phyloP scores from a whole-genome alignment of 2,113 vertebrate species.

The Nansenia antarctica region DNA sequence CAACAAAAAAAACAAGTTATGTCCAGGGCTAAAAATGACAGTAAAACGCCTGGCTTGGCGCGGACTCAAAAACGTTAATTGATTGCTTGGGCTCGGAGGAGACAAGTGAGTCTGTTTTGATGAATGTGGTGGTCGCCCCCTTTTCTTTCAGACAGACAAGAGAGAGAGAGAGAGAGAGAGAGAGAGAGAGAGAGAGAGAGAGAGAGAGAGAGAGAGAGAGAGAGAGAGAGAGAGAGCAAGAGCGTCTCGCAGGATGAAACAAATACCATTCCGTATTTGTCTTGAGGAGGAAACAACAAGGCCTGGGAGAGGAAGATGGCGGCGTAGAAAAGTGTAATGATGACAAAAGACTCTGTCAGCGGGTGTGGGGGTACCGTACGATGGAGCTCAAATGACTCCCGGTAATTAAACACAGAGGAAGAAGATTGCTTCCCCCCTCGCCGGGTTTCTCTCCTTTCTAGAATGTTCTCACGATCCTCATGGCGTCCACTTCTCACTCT shows the following conservation, averaged over 20 bases:
- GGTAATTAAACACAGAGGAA: slow-evolving; percentile 68
- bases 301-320: slow-evolving; percentile 44
- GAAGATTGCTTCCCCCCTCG: slow-evolving; percentile 45
- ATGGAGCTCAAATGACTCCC: slow-evolving; percentile 59
- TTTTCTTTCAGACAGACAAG: too few relatives aligned
- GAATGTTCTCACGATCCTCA: neutral
- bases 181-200: too few relatives aligned
- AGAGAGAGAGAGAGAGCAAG: too few relatives aligned
- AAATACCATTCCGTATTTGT: slow-evolving; percentile 53
- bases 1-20: slow-evolving; percentile 55
- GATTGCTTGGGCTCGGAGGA: slow-evolving; percentile 59
- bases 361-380: slow-evolving; percentile 60
- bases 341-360: slow-evolving; percentile 68
- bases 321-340: slow-evolving; percentile 65
- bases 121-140: slow-evolving; percentile 61
- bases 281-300: slow-evolving; percentile 43
- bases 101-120: slow-evolving; percentile 64
- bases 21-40: slow-evolving; percentile 54
- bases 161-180: too few relatives aligned
- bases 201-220: too few relatives aligned
- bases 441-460: slow-evolving; percentile 31
- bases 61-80: slow-evolving; percentile 66
- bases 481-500: too few relatives aligned
- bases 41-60: slow-evolving; percentile 61
- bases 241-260: slow-evolving; percentile 64